Percentiles rank a stretch among this genome's conserved stretches.
Conservation (phyloP, 2,113 vertebrate genomes). For the Melanerpes aurifrons region DNA sequence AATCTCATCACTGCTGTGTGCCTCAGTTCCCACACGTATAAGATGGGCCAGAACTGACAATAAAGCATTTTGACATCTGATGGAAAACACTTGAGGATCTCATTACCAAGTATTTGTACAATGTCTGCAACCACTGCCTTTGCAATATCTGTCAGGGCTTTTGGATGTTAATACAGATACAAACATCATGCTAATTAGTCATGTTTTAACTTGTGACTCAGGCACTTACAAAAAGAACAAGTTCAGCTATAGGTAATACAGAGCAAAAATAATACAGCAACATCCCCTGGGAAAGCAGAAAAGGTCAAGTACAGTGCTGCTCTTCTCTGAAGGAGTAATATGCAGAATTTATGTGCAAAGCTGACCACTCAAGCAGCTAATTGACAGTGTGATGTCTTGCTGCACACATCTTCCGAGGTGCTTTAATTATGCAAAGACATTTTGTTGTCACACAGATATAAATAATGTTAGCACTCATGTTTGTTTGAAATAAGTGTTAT, state of each 20-base stretch:
- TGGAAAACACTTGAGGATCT: neutral
- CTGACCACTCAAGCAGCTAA: constrained; percentile 56
- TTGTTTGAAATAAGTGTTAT: constrained; percentile 15
- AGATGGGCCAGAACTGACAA: neutral
- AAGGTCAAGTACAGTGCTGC: constrained; percentile 22
- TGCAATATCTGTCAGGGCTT: neutral
- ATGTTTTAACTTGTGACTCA: neutral
- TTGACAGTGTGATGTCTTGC: constrained; percentile 47
- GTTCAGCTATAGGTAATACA: neutral
- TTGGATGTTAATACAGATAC: neutral
- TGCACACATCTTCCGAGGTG: constrained; percentile 38
- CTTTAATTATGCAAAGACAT: constrained; percentile 62
- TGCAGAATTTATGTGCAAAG: neutral
- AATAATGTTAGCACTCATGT: neutral
- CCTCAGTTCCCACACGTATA: neutral
- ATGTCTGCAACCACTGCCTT: neutral
- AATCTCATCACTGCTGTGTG: neutral
- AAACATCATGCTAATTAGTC: neutral
- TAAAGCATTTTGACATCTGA: neutral
- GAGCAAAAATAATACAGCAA: neutral
- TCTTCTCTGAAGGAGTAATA: neutral
- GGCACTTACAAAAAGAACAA: neutral
- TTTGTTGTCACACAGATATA: constrained; percentile 41
- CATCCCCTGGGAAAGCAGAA: constrained; percentile 21
- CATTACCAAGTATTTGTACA: neutral